Base-by-base conservation (phyloP, 1,140 invertebrate genomes). In the Physella acuta region DNA sequence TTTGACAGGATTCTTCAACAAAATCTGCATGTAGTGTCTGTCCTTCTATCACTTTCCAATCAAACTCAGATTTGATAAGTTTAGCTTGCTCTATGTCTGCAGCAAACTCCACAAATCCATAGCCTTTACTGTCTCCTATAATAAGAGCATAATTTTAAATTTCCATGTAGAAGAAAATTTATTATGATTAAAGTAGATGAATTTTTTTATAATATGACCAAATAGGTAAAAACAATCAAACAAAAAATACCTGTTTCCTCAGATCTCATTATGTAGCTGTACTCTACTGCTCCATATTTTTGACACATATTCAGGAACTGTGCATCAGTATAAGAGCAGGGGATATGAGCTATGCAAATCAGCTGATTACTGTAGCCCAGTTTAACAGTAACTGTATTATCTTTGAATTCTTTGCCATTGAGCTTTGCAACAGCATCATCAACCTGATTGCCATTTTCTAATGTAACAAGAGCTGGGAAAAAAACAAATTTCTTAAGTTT, bases 51-150 rank as follows among this genome's bases (percentile, higher is more conserved):
- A 80, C 74, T 64, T 82, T 82, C 49, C 86, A 85, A 73, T 89
- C 88, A 52, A 90, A 63, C 33, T 85, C 78, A 60, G 82, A 81
- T 63, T 86, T 85, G 4, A 85, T 84, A 70, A 87, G 84, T 74
- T 85, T 72, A 28, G 75, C 70, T 61, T 79, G 74, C 28, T 81
- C 81, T 51, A 73, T 69, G 36, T 78, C 87, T 36, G 81, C 86
- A 26, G 82, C 76, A 80, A 87, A 89, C 74, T 89, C 87, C 11
- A 89, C 87, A 76, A 89, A 87, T n/a, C 88, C 89, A 81, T 89
- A 90, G 1, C 88, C 87, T 78, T 89, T 89, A 75, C 85, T 88
- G 56, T 87, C 82, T 68, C 79, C 83, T 84, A 52, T 26, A 73
- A 37, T 58, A 2, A 58, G 4, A 68, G n/a, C 34, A n/a, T n/a